Evolutionary conservation across 2,797 vertebrate genomes (phyloP), one percentile per base, ranked within the genome.

Genomic region (Knipowitschia caucasica): DNA sequence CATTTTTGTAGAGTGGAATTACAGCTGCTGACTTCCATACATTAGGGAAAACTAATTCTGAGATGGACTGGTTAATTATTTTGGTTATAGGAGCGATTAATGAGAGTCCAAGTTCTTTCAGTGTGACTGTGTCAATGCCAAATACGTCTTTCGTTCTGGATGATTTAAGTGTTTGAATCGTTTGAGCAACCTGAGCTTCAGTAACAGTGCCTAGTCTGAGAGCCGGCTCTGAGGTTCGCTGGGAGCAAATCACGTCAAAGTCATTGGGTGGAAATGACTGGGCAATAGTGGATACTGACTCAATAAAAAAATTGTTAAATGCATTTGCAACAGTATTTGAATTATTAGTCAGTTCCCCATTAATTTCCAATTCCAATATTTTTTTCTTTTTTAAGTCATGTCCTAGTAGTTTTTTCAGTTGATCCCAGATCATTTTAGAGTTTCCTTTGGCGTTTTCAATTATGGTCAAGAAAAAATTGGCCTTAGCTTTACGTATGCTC

Each of bases 381-480:
- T 2, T 18, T 38, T 38, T 18, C 1, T 18, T 18, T 38, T 38
- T n/a, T n/a, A n/a, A n/a, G n/a, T n/a, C n/a, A 9, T 40, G 11
- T 38, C 17, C 35, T 38, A 8, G 17, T 8, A 38, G 20, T 38
- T 18, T 38, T 7, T 20, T 20, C n/a, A 18, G 17, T 20, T 38
- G 36, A 7, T 38, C 20, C 39, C 39, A 39, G 2, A 21, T 2
- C n/a, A 24, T 24, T 24, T 44, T 44, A 46, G 14, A 27, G 11
- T 46, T 46, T 7, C n/a, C n/a, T 8, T 46, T 46, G 3, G n/a
- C 9, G 27, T 46, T 46, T 30, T 46, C 25, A 17, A 29, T 46
- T 27, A 18, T 1, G 4, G 26, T 29, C 15, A 46, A 18, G 17
- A 46, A 29, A 2, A 29, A 46, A 46, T 46, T 4, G 1, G 12